Conservation (phyloP, 2,797 vertebrate species). For the Acropternis orthonyx region DNA sequence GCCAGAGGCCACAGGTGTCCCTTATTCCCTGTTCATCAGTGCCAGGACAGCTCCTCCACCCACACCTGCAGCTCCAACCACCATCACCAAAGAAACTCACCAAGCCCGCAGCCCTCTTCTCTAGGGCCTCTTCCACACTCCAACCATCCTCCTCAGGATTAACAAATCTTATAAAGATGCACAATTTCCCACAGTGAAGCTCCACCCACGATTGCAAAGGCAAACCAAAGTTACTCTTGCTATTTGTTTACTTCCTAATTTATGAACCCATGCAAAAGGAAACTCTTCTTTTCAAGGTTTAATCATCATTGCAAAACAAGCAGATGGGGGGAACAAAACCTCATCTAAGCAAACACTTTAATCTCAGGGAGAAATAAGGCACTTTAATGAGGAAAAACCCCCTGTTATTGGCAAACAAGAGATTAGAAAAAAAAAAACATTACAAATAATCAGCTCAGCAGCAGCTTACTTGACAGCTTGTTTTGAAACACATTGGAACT, state of each 20-base stretch:
- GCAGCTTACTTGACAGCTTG: neutral
- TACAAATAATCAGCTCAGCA: neutral
- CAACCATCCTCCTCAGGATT: fast-evolving
- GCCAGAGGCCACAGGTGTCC: neutral
- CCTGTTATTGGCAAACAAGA: neutral
- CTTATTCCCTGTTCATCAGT: fast-evolving
- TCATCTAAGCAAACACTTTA: neutral
- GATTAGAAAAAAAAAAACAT: neutral
- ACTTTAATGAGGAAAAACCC: neutral
- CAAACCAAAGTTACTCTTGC: neutral
- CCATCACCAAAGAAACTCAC: fast-evolving
- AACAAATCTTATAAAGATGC: neutral
- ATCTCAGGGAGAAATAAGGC: neutral
- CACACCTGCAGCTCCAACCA: neutral
- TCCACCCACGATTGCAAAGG: neutral
- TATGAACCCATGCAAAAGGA: neutral
- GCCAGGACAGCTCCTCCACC: neutral
- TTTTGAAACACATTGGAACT: neutral
- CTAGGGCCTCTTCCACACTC: neutral
- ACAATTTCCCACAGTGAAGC: neutral
- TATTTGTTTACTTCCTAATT: constrained; percentile 50
- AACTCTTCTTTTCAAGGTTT: neutral
- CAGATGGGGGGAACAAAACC: neutral
- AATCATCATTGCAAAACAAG: neutral
- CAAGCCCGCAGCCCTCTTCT: neutral